These are phyloP conservation scores for Rhodeus uyekii DNA, from an alignment of 2,797 vertebrate genomes.

Conservation along the genomic window DNA sequence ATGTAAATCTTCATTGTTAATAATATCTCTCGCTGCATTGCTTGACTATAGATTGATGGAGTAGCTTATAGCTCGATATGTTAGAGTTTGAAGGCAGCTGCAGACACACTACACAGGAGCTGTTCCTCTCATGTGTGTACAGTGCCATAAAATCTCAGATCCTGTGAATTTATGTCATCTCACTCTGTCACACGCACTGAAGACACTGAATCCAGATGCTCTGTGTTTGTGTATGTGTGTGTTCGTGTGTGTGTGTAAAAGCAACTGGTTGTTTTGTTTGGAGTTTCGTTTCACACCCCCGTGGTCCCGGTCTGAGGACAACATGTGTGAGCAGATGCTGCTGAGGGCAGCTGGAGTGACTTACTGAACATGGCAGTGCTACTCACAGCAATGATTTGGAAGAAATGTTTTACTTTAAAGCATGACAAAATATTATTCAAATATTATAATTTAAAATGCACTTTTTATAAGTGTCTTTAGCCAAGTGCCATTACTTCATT, in stretches of 20 bases:
- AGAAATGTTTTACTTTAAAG: neutral
- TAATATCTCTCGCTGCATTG: too few relatives aligned
- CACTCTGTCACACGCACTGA: conserved; percentile 37
- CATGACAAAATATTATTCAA: too few relatives aligned
- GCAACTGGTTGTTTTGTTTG: conserved; percentile 54
- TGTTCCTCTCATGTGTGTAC: too few relatives aligned
- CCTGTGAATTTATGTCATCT: conserved; percentile 50
- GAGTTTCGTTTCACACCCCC: conserved; percentile 61
- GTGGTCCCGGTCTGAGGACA: conserved; percentile 36
- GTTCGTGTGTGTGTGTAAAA: conserved; percentile 30
- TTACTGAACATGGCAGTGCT: neutral
- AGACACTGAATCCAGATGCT: conserved; percentile 60
- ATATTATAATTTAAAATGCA: too few relatives aligned
- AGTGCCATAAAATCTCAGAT: conserved; percentile 41
- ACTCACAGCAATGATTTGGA: neutral
- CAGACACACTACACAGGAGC: too few relatives aligned
- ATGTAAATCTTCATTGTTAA: too few relatives aligned
- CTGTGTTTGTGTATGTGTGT: conserved; percentile 41
- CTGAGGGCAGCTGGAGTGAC: conserved; percentile 52
- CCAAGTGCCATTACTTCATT: too few relatives aligned
- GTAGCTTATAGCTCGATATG: too few relatives aligned
- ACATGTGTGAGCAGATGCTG: conserved; percentile 63
- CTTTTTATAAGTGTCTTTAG: too few relatives aligned
- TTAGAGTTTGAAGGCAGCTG: too few relatives aligned
- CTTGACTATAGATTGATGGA: too few relatives aligned